phyloP scores from a whole-genome alignment of 2,888 invertebrate species.

The Hartigia nigra region DNA sequence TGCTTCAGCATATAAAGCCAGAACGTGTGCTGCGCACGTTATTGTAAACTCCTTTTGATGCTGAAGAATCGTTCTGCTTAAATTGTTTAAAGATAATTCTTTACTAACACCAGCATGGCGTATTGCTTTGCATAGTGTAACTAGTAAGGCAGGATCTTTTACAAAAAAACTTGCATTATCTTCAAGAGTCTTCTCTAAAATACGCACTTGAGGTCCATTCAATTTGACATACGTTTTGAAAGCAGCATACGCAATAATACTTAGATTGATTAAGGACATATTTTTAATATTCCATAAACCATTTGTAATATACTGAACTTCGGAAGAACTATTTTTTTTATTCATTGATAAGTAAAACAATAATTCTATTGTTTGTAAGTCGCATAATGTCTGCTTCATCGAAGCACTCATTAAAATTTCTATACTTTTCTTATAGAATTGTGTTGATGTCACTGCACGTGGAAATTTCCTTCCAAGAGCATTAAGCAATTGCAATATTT shows the following conservation, averaged over 20 bases:
- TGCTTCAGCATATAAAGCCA: constrained; percentile 64
- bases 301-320: constrained; percentile 19
- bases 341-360: constrained; percentile 29
- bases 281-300: constrained; percentile 29
- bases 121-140: constrained; percentile 64
- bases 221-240: constrained; percentile 31
- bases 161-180: constrained; percentile 56
- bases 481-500: constrained; percentile 30
- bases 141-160: constrained; percentile 60
- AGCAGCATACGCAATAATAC: constrained; percentile 27
- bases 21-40: constrained; percentile 60
- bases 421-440: constrained; percentile 28
- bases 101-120: constrained; percentile 59
- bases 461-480: constrained; percentile 19
- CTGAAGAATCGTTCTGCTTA: constrained; percentile 60
- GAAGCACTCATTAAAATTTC: constrained; percentile 18
- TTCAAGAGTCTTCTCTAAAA: constrained; percentile 47
- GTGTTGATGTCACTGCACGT: not conserved
- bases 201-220: constrained; percentile 9
- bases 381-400: constrained; percentile 9
- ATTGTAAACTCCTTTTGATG: constrained; percentile 59
- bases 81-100: constrained; percentile 58
- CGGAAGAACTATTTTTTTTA: constrained; percentile 11
- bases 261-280: constrained; percentile 31
- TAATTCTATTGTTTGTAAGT: constrained; percentile 28